phyloP scores from a whole-genome alignment of 2,113 vertebrate genomes.

The Capreolus pygargus region DNA sequence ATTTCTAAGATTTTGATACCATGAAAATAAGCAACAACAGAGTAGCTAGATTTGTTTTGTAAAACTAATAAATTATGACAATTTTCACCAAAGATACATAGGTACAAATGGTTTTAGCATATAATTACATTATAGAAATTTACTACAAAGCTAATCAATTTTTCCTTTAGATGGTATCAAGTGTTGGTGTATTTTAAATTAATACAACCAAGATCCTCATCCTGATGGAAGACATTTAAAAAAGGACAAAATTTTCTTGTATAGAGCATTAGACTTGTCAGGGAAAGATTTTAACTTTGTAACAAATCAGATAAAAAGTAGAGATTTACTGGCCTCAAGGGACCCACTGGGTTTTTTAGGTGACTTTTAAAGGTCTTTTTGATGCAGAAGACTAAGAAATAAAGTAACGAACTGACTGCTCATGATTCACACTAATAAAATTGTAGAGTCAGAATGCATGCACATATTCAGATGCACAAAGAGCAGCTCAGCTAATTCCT shows the following conservation, averaged over 20 bases:
- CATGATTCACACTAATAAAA: constrained; percentile 56
- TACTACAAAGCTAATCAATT: not conserved
- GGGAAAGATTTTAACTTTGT: constrained; percentile 33
- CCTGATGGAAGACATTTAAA: constrained; percentile 6
- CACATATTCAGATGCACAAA: constrained; percentile 17
- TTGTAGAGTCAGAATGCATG: not conserved
- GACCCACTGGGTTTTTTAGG: not conserved
- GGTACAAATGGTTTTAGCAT: not conserved
- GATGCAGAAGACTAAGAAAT: constrained; percentile 42
- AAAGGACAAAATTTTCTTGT: constrained; percentile 13
- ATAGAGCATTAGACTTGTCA: constrained; percentile 21
- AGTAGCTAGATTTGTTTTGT: not conserved
- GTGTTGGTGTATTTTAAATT: constrained; percentile 11
- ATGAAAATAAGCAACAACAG: not conserved
- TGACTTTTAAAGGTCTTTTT: constrained; percentile 61
- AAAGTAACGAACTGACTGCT: constrained; percentile 18
- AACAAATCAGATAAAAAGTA: constrained; percentile 21
- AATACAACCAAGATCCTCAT: constrained; percentile 18
- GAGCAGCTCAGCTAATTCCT: constrained; percentile 25
- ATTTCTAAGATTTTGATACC: not conserved
- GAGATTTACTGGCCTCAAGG: constrained; percentile 38
- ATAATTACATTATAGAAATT: not conserved
- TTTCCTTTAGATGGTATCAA: not conserved
- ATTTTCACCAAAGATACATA: not conserved
- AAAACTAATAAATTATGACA: not conserved